Conservation (phyloP, 2,113 vertebrate species). For the Anoplopoma fimbria region DNA sequence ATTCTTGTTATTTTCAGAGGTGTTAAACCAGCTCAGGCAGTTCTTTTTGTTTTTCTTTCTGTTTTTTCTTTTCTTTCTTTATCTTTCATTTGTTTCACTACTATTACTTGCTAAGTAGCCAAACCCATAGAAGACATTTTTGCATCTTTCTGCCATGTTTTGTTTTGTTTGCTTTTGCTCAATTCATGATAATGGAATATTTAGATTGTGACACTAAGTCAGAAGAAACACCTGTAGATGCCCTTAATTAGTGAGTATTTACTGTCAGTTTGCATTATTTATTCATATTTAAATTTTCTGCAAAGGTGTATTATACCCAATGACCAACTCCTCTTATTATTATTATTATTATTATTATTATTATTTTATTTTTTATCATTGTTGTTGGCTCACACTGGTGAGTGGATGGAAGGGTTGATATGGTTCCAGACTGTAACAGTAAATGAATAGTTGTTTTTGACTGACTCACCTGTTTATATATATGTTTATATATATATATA, state of each 20-base stretch:
- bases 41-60: neutral
- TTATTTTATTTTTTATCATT: too few species aligned
- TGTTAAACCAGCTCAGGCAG: neutral
- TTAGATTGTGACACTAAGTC: neutral
- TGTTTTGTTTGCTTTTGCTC: neutral
- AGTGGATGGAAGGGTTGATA: neutral
- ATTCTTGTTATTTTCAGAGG: neutral
- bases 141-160: constrained; percentile 3
- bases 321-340: constrained; percentile 12
- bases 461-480: constrained; percentile 32
- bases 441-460: constrained; percentile 2
- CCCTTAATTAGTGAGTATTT: constrained; percentile 1
- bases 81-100: neutral
- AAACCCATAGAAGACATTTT: neutral
- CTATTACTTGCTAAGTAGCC: neutral
- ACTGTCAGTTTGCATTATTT: constrained; percentile 25
- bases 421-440: neutral
- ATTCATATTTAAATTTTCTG: neutral
- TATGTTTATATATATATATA: too few species aligned
- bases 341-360: neutral
- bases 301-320: neutral
- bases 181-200: neutral
- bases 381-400: neutral
- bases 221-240: neutral
- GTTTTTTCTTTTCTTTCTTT: neutral